Evolutionary conservation across 2,888 invertebrate genomes (phyloP), one percentile per base, ranked within the genome.

Genomic region (Scaptomyza cyrtandrae): DNA sequence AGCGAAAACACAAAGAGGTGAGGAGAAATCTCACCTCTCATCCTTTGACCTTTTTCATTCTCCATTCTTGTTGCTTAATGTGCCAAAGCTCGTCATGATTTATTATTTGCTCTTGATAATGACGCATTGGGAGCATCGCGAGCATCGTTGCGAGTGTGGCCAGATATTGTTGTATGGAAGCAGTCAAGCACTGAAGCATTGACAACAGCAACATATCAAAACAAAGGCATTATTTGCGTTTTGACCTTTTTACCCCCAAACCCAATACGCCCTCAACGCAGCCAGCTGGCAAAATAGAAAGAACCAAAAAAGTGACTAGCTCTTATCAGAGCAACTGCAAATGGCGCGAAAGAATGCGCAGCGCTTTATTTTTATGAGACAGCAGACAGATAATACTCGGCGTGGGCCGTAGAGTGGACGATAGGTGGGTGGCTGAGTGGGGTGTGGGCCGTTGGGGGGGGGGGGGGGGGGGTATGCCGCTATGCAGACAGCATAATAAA

Each of bases 321-420:
- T 80, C 80, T 86, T 86, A 86, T 86, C 85, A 83, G 80, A 75
- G 81, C 72, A 71, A 86, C 86, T 87, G 85, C 85, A 85, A 85
- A 85, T 85, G 88, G 85, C 88, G 88, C 87, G 85, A 86, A 86
- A 86, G 85, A 86, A 86, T 86, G 86, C 85, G 88, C 79, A 87
- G 72, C 88, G 85, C 83, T 86, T 86, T 86, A 87, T 86, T 86
- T 86, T 86, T 86, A 86, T 87, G 85, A 74, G 86, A 71, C 49
- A 75, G 54, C 67, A 86, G 88, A 87, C 67, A 86, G 88, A 86
- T 86, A 86, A 86, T 81, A 71, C 77, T 58, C 71, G 63, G 64
- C 66, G 57, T 55, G 53, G 50, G 24, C 56, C 16, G 9, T 43
- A 19, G 74, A 52, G 66, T 33, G 66, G 52, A 62, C 57, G 35